Conservation (phyloP, 2,888 invertebrate species). For the Zeuzera pyrina region DNA sequence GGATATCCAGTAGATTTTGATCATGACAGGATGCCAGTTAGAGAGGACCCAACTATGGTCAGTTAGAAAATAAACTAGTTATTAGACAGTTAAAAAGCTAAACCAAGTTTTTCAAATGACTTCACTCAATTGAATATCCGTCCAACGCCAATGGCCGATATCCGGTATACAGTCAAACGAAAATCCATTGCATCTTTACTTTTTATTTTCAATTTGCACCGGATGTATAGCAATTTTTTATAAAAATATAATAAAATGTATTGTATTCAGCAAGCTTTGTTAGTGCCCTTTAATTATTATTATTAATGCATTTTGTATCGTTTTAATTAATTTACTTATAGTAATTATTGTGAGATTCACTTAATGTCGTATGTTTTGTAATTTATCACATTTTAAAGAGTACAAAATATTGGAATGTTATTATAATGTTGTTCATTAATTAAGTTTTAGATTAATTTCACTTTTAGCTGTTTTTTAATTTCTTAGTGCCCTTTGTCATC, state of each 20-base stretch:
- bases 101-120: too few relatives aligned
- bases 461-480: constrained; percentile 51
- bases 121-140: too few relatives aligned
- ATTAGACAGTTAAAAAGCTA: too few relatives aligned
- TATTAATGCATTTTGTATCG: constrained; percentile 67
- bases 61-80: too few relatives aligned
- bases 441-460: constrained; percentile 68
- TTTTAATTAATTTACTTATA: constrained; percentile 69
- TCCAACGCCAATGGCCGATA: too few relatives aligned
- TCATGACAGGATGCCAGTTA: too few relatives aligned
- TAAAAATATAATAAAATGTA: constrained; percentile 50
- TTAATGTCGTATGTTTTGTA: constrained; percentile 61
- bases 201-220: constrained; percentile 17
- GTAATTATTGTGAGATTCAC: constrained; percentile 59
- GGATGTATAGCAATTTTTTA: constrained; percentile 35
- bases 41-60: too few relatives aligned
- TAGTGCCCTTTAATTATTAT: constrained; percentile 61
- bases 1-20: too few relatives aligned
- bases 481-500: constrained; percentile 60
- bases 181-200: too few relatives aligned
- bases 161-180: too few relatives aligned
- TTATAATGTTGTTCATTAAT: constrained; percentile 67
- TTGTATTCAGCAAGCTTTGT: constrained; percentile 51
- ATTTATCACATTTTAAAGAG: constrained; percentile 72
- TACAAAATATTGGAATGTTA: constrained; percentile 72